Evolutionary conservation across 2,888 invertebrate genomes (phyloP).

Genomic region (Petrolisthes cinctipes): DNA sequence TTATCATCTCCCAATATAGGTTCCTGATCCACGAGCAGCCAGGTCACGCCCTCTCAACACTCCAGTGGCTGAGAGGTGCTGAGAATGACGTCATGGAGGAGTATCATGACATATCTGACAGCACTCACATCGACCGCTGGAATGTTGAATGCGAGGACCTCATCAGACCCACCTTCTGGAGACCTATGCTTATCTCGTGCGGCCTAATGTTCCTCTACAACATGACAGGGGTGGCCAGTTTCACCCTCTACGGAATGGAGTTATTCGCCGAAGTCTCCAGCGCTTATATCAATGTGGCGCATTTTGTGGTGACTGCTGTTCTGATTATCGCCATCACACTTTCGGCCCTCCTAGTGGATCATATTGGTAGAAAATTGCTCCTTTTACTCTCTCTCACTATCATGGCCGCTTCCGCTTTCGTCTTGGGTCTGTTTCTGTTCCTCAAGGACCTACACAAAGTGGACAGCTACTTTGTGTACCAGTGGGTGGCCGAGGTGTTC

Average conservation of each 20-base stretch:
- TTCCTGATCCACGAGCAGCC: conserved; percentile 60
- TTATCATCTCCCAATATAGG: neutral
- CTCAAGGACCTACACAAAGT: conserved; percentile 62
- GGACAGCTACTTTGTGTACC: conserved; percentile 62
- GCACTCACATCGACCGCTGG: conserved; percentile 60
- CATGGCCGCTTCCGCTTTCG: conserved; percentile 64
- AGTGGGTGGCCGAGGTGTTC: conserved; percentile 63
- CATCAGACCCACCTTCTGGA: conserved; percentile 62
- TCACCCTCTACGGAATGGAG: conserved; percentile 57
- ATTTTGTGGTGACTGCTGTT: conserved; percentile 53
- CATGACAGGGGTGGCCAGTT: conserved; percentile 62
- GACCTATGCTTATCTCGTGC: conserved; percentile 58
- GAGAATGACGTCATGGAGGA: conserved; percentile 62
- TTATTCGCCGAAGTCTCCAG: conserved; percentile 58
- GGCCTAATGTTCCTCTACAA: conserved; percentile 64
- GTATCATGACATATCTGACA: conserved; percentile 63
- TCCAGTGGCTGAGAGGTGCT: conserved; percentile 63
- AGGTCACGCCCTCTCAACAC: conserved; percentile 56
- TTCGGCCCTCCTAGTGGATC: conserved; percentile 57
- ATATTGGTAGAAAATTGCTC: conserved; percentile 62
- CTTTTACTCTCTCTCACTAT: conserved; percentile 63
- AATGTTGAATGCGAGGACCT: conserved; percentile 51
- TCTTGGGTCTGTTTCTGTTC: conserved; percentile 62
- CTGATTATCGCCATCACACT: conserved; percentile 52
- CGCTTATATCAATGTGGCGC: conserved; percentile 51